Evolutionary conservation across 2,888 invertebrate genomes (phyloP), one percentile per base, ranked within the genome.

Genomic region (Drosophila limbata): DNA sequence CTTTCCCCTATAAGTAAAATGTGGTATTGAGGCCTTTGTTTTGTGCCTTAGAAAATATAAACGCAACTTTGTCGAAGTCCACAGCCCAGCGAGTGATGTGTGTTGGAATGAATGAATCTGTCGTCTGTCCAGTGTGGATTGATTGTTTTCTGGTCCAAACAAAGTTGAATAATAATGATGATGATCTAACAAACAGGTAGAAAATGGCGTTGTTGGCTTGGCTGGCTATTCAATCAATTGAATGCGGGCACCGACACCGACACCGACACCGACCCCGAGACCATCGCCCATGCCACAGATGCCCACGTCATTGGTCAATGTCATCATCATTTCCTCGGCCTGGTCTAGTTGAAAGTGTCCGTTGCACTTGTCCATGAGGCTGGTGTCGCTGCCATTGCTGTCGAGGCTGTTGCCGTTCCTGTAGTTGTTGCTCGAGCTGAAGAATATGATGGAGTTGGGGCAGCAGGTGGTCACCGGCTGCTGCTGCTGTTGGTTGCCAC

Each of bases 281-380:
- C 83, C 80, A 53, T 85, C 84, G 28, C 84, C 89, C 42, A 84
- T 71, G 52, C 82, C 85, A 35, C 69, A 75, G 15, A 67, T 63
- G 56, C 50, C 56, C 9, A 48, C 64, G 8, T 56, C 51, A 21
- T 48, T 67, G 69, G 42, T 47, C 66, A 51, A 11, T 11, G 62
- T 39, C 13, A 71, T 15, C 47, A 65, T 63, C 37, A 69, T 45
- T 4, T 65, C 42, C 9, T 61, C 37, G 5, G 48, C 28, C 33
- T 59, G 67, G 4, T 80, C 57, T 47, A 74, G 31, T 10, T 70
- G 76, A 10, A 44, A 65, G n/a, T 47, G 70, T 4, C 65, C 69
- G 6, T 48, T 50, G 56, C 62, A 63, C 31, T 75, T 76, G 25
- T 62, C 45, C 25, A 10, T 10, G 4, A 31, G 25, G 55, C 48